A percentile compares a stretch with the other conserved stretches of the same genome.
These are phyloP conservation scores for Stomatorhinus walkeri DNA, from an alignment of 2,797 vertebrate species.

Conservation along the genomic window DNA sequence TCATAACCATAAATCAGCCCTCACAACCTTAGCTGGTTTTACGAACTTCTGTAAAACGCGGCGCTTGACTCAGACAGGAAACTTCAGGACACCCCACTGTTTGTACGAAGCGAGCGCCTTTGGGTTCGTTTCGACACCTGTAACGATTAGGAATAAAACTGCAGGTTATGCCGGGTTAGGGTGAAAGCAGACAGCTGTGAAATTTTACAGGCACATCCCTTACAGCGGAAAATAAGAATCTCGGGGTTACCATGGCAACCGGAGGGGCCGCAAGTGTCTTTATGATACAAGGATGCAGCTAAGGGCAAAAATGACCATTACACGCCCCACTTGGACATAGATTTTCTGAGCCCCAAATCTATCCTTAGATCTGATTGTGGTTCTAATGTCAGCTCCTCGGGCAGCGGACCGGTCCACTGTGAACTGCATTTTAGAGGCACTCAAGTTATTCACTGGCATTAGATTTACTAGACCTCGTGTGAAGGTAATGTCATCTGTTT, in stretches of 20 bases:
- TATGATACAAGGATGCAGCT: neutral
- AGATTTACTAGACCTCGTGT: neutral
- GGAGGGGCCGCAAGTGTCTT: neutral
- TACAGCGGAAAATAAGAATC: conserved; percentile 18
- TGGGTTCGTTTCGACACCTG: conserved; percentile 5
- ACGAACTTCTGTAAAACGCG: neutral
- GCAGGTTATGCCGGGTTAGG: conserved; percentile 31
- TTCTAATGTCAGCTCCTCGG: neutral
- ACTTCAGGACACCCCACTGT: neutral
- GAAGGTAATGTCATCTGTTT: neutral
- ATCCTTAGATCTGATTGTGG: neutral
- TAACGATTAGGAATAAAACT: conserved; percentile 22
- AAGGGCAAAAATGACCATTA: neutral
- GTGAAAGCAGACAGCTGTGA: conserved; percentile 12
- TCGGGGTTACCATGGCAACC: conserved; percentile 20
- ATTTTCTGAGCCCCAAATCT: neutral
- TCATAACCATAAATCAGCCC: neutral
- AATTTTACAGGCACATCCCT: conserved; percentile 27
- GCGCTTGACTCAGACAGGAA: neutral
- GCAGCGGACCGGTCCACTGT: neutral
- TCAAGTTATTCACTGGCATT: neutral
- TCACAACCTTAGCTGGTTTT: neutral
- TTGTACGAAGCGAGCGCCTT: neutral
- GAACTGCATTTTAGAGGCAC: neutral
- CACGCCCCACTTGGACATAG: neutral